Evolutionary conservation across 1,140 invertebrate genomes (phyloP).

Genomic region (Leptinotarsa texana): DNA sequence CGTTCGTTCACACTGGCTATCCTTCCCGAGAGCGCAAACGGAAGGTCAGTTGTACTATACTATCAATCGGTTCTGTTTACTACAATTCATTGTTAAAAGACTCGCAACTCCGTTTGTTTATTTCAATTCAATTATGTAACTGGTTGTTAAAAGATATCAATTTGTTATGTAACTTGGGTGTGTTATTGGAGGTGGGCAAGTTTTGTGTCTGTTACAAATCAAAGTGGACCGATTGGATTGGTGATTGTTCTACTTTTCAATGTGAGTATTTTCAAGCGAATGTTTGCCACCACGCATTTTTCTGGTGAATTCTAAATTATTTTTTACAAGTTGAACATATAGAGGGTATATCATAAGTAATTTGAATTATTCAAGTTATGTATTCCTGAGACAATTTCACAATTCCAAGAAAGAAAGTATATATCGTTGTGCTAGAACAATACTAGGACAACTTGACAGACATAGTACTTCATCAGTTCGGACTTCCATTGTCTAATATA

Average conservation of each 20-base stretch:
- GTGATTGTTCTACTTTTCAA: neutral
- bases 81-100: conserved; percentile 1
- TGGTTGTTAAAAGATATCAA: neutral
- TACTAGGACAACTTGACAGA: no score
- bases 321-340: no score
- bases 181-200: neutral
- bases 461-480: no score
- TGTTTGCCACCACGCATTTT: no score
- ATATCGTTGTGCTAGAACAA: no score
- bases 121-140: neutral
- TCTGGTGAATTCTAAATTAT: no score
- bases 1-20: neutral
- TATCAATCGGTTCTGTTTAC: neutral
- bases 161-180: neutral
- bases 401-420: no score
- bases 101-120: neutral
- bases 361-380: no score
- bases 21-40: neutral
- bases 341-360: no score
- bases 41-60: neutral
- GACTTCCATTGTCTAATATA: no score
- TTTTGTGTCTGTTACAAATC: neutral
- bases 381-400: no score
- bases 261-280: no score
- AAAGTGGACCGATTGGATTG: neutral